A percentile compares a stretch with the other conserved stretches of the same genome.
These are phyloP conservation scores for Grammomys surdaster DNA, from an alignment of 2,113 vertebrate species.

Conservation along the genomic window DNA sequence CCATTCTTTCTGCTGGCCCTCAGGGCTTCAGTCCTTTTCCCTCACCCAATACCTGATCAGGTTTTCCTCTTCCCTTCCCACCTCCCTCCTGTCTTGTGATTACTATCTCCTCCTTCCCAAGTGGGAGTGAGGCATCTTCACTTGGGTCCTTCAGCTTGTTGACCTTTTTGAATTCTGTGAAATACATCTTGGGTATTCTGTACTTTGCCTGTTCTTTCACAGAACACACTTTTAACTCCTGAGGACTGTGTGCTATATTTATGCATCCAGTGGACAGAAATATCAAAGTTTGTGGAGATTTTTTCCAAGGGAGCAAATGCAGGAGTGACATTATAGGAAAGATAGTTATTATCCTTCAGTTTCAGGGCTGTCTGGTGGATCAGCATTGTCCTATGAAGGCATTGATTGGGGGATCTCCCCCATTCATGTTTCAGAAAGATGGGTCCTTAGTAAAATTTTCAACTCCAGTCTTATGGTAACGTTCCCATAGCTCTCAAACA, in stretches of 20 bases:
- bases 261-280: not conserved
- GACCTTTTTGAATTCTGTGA: too few species aligned
- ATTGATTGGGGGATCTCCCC: not conserved
- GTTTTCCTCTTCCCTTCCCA: too few species aligned
- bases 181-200: too few species aligned
- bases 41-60: too few species aligned
- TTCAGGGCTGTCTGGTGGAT: too few species aligned
- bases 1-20: too few species aligned
- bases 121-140: too few species aligned
- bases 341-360: not conserved
- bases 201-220: not conserved
- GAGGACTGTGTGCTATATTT: not conserved
- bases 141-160: too few species aligned
- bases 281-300: not conserved
- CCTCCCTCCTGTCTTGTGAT: too few species aligned
- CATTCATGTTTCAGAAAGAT: not conserved
- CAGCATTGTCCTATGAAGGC: not conserved
- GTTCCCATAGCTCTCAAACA: not conserved
- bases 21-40: too few species aligned
- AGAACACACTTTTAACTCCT: not conserved
- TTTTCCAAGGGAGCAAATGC: not conserved
- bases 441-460: not conserved
- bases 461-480: not conserved
- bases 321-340: not conserved
- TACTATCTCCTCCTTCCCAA: too few species aligned